phyloP scores from a whole-genome alignment of 2,888 invertebrate species.

The Pseudococcus viburni region DNA sequence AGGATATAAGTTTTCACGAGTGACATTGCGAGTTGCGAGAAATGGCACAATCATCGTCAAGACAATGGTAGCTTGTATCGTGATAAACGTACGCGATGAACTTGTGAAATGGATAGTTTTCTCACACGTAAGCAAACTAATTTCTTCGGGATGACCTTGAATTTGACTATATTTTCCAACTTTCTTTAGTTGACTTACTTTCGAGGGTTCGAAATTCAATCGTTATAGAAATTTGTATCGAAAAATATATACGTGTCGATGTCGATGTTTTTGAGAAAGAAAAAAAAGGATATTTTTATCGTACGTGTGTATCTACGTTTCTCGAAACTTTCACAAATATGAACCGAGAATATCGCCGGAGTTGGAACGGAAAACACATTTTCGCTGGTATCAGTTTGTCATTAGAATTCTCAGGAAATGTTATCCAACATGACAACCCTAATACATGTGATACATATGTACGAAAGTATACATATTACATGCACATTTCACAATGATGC shows the following conservation, averaged over 20 bases:
- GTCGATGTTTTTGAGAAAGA: neutral
- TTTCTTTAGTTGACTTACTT: too few species aligned
- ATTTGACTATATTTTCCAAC: too few species aligned
- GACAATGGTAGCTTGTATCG: too few species aligned
- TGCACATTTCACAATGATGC: neutral
- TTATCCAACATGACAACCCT: neutral
- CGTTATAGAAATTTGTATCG: neutral
- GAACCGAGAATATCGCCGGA: neutral
- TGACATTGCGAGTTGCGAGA: neutral
- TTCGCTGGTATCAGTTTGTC: conserved; percentile 19
- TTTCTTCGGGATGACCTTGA: neutral
- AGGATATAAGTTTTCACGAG: neutral
- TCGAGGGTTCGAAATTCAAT: neutral
- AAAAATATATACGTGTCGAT: neutral
- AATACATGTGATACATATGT: neutral
- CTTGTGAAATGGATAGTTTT: too few species aligned
- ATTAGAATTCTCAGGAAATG: conserved; percentile 38
- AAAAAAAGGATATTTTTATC: neutral
- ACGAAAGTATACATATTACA: neutral
- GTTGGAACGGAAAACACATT: neutral
- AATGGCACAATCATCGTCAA: neutral
- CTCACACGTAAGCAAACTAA: neutral
- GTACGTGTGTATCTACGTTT: neutral
- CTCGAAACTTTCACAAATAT: neutral
- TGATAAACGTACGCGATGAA: too few species aligned